phyloP scores from a whole-genome alignment of 2,888 invertebrate species.

The Tryphoninae sp. region DNA sequence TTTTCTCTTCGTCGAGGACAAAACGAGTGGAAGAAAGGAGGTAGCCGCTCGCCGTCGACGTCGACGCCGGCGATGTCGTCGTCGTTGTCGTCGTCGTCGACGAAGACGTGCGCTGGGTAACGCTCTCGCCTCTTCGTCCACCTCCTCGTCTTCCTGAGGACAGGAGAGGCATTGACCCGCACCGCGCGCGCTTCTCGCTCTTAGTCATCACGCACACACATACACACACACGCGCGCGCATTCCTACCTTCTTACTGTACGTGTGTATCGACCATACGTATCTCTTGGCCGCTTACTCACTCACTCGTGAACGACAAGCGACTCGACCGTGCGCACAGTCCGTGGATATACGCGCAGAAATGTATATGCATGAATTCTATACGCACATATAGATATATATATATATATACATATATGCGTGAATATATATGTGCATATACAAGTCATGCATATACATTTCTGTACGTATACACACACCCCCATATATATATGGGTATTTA shows the following conservation, averaged over 20 bases:
- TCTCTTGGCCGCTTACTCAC: conserved; percentile 41
- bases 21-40: conserved; percentile 36
- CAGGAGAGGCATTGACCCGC: conserved; percentile 77
- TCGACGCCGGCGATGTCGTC: conserved; percentile 43
- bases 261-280: neutral
- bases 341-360: conserved; percentile 8
- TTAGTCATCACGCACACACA: conserved; percentile 71
- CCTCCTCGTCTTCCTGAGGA: conserved; percentile 70
- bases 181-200: conserved; percentile 61
- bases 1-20: conserved; percentile 34
- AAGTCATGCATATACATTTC: no score
- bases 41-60: conserved; percentile 54
- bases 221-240: conserved; percentile 69
- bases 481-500: no score
- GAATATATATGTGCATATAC: neutral
- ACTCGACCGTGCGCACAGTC: conserved; percentile 11
- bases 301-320: conserved; percentile 47
- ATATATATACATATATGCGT: conserved; percentile 8
- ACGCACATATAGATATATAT: conserved; percentile 5
- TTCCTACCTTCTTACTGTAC: conserved; percentile 35
- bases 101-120: conserved; percentile 44
- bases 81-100: conserved; percentile 51
- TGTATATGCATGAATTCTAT: neutral
- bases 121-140: conserved; percentile 54
- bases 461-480: no score